These are phyloP conservation scores for Anser brachyrhynchus DNA, from an alignment of 2,113 vertebrate species.

Conservation along the genomic window DNA sequence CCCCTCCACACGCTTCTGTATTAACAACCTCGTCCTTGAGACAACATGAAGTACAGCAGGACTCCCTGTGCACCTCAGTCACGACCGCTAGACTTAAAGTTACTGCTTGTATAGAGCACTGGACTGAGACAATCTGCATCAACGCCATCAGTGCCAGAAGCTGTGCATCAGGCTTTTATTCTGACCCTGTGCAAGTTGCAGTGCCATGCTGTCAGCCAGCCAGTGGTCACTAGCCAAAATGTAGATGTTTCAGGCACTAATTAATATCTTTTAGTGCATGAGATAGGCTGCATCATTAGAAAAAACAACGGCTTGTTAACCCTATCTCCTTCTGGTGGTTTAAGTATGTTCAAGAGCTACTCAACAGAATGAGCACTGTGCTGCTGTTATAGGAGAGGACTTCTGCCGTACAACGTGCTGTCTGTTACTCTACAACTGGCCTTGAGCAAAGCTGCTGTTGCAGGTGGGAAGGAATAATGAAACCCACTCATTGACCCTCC, in stretches of 20 bases:
- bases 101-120: background rate
- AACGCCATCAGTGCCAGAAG: background rate
- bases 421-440: background rate
- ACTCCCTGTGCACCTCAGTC: too few relatives aligned
- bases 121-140: background rate
- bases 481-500: background rate
- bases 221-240: background rate
- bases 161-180: rapidly evolving
- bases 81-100: background rate
- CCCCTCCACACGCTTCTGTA: rapidly evolving
- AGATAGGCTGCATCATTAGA: background rate
- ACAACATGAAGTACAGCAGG: background rate
- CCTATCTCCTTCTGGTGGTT: background rate
- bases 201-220: background rate
- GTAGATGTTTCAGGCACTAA: background rate
- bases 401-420: rapidly evolving
- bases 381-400: background rate
- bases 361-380: background rate
- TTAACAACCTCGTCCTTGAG: background rate
- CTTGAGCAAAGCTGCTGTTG: background rate
- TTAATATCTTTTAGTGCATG: background rate
- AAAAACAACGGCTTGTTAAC: background rate
- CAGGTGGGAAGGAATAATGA: background rate
- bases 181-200: background rate
- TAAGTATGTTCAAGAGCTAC: background rate